These are phyloP conservation scores for Cosmopolites sordidus DNA, from an alignment of 2,888 invertebrate species.

Conservation along the genomic window DNA sequence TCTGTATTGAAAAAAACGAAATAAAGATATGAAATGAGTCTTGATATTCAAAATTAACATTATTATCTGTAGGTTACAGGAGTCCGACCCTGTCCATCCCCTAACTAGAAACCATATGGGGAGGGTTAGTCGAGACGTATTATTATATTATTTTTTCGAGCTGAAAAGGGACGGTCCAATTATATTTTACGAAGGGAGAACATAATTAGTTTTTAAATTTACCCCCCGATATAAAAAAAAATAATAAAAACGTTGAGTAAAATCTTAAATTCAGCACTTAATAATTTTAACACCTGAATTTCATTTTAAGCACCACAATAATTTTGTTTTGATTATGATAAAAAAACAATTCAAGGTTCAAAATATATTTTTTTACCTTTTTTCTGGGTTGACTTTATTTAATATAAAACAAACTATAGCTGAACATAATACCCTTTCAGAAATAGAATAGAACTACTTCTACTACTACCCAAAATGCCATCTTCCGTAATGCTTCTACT, in stretches of 20 bases:
- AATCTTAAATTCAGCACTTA: constrained; percentile 20
- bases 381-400: too few species aligned
- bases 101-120: constrained; percentile 9
- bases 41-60: too few species aligned
- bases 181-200: constrained; percentile 43
- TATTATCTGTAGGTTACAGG: too few species aligned
- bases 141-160: constrained; percentile 28
- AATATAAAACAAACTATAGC: neutral
- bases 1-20: too few species aligned
- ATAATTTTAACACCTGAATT: constrained; percentile 27
- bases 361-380: too few species aligned
- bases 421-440: neutral
- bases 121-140: constrained; percentile 21
- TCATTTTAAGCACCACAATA: constrained; percentile 23
- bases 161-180: constrained; percentile 30
- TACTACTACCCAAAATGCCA: too few species aligned
- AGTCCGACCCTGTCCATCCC: constrained; percentile 6
- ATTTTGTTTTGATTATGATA: too few species aligned
- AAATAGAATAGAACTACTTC: neutral
- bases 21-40: too few species aligned
- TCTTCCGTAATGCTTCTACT: too few species aligned
- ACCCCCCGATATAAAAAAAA: constrained; percentile 24
- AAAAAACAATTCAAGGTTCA: too few species aligned
- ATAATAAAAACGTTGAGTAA: too few species aligned
- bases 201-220: constrained; percentile 48